Conservation (phyloP, 2,888 invertebrate genomes). For the Flabesymbios commensalis region DNA sequence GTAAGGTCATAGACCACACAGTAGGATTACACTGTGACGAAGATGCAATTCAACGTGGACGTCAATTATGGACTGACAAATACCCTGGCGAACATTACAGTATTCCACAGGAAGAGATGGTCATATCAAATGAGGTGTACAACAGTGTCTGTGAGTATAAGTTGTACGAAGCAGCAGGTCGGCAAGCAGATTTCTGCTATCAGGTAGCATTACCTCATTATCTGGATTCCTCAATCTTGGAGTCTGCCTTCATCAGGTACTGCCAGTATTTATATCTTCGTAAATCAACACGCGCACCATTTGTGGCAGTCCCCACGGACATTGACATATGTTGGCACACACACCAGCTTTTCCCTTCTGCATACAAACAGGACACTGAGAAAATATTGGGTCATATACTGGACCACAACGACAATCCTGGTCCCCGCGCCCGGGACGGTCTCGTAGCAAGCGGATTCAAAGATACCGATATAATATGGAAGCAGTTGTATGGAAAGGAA, state of each 20-base stretch:
- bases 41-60: slow-evolving; percentile 56
- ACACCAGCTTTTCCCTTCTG: slow-evolving; percentile 61
- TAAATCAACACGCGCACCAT: slow-evolving; percentile 59
- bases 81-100: slow-evolving; percentile 47
- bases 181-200: slow-evolving; percentile 64
- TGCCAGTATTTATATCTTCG: slow-evolving; percentile 62
- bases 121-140: too few relatives aligned
- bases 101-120: too few relatives aligned
- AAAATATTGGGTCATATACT: slow-evolving; percentile 55
- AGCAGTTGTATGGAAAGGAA: too few relatives aligned
- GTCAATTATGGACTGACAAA: slow-evolving; percentile 46
- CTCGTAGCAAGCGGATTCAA: too few relatives aligned
- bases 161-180: slow-evolving; percentile 57
- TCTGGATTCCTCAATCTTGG: slow-evolving; percentile 61
- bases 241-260: slow-evolving; percentile 59
- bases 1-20: slow-evolving; percentile 60
- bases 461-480: too few relatives aligned
- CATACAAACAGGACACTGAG: slow-evolving; percentile 53
- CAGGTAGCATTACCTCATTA: slow-evolving; percentile 64
- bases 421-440: too few relatives aligned
- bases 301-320: slow-evolving; percentile 64
- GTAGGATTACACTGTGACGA: slow-evolving; percentile 49
- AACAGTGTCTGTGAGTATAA: slow-evolving; percentile 53
- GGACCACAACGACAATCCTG: slow-evolving; percentile 64
- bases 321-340: slow-evolving; percentile 65